A percentile compares a stretch with the other conserved stretches of the same genome.
phyloP scores from a whole-genome alignment of 2,888 invertebrate genomes.

The Calameuta idolon region DNA sequence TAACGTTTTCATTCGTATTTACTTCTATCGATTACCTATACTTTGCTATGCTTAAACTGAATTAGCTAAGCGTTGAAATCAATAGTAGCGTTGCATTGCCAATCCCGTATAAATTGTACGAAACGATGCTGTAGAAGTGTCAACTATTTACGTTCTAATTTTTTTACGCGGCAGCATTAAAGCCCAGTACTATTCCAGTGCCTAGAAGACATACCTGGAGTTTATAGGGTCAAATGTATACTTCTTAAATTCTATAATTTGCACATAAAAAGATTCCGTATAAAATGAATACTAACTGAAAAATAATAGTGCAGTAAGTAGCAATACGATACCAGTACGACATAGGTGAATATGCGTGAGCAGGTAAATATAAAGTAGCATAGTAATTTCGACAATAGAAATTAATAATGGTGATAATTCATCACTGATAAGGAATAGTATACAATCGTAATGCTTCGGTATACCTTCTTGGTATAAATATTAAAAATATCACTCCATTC shows the following conservation, averaged over 20 bases:
- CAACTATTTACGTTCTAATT: too few relatives aligned
- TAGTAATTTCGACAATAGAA: background rate
- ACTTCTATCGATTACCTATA: too few relatives aligned
- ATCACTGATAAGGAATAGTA: background rate
- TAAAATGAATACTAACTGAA: background rate
- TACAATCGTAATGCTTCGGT: background rate
- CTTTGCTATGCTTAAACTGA: too few relatives aligned
- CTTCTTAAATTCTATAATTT: background rate
- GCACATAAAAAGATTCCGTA: background rate
- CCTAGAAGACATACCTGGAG: too few relatives aligned
- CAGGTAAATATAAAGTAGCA: too few relatives aligned
- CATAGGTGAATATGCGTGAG: too few relatives aligned
- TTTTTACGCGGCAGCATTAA: too few relatives aligned
- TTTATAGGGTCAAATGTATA: background rate
- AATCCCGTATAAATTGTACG: too few relatives aligned
- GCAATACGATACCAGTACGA: background rate
- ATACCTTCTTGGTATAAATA: background rate
- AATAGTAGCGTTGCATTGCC: too few relatives aligned
- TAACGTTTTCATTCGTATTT: too few relatives aligned
- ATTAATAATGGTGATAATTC: background rate
- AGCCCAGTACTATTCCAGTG: too few relatives aligned
- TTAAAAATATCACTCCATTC: background rate
- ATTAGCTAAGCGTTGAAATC: too few relatives aligned
- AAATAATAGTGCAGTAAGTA: background rate
- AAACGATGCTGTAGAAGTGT: background rate